Conservation (phyloP, 2,888 invertebrate genomes). For the Thymelicus sylvestris region DNA sequence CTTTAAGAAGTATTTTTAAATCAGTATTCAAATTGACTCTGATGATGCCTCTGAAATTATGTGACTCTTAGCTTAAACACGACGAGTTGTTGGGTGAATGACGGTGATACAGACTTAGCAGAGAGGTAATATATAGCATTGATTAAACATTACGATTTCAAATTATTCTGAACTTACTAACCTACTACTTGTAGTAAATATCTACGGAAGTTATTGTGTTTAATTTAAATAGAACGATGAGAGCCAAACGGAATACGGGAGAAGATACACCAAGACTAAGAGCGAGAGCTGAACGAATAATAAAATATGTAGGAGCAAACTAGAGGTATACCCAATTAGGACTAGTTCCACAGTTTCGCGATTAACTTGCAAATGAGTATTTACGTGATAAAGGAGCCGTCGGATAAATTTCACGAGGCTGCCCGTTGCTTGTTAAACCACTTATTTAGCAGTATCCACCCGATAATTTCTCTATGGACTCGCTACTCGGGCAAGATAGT, state of each 20-base stretch:
- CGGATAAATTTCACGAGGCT: slow-evolving; percentile 33
- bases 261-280: slow-evolving; percentile 27
- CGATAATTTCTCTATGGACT: slow-evolving; percentile 26
- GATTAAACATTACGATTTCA: too few relatives aligned
- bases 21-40: background rate
- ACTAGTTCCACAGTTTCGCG: slow-evolving; percentile 36
- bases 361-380: slow-evolving; percentile 39
- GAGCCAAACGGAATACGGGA: slow-evolving; percentile 9
- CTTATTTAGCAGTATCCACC: slow-evolving; percentile 29
- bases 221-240: slow-evolving; percentile 6
- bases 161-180: too few relatives aligned
- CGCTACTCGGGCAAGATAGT: slow-evolving; percentile 4
- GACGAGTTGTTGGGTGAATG: too few relatives aligned
- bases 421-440: slow-evolving; percentile 29
- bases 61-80: too few relatives aligned
- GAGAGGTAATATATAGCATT: too few relatives aligned
- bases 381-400: slow-evolving; percentile 35
- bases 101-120: too few relatives aligned
- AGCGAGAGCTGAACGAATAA: slow-evolving; percentile 28
- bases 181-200: too few relatives aligned
- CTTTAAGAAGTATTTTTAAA: background rate
- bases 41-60: too few relatives aligned
- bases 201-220: background rate
- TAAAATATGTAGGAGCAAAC: slow-evolving; percentile 34
- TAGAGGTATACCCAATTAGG: slow-evolving; percentile 34